A percentile compares a stretch with the other conserved stretches of the same genome.
phyloP scores from a whole-genome alignment of 2,797 vertebrate genomes.

The Centroberyx gerrardi region DNA sequence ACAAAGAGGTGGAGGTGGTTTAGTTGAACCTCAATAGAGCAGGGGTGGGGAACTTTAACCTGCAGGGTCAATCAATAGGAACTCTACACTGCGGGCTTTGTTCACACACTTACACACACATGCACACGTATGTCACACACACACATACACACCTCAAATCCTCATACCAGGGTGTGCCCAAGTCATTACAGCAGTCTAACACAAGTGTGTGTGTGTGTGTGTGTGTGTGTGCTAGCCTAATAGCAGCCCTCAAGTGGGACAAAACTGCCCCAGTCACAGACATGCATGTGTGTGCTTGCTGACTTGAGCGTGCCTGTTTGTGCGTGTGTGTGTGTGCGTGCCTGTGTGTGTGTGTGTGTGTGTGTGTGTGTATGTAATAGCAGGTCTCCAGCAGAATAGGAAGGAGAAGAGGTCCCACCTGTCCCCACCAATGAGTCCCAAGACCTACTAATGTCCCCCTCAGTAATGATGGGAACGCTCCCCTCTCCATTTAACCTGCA shows the following conservation, averaged over 20 bases:
- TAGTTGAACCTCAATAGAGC: constrained; percentile 50
- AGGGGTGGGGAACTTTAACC: constrained; percentile 75
- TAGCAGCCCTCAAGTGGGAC: constrained; percentile 42
- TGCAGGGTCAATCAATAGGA: constrained; percentile 67
- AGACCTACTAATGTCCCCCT: constrained; percentile 57
- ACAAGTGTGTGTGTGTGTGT: constrained; percentile 4
- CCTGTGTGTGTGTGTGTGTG: constrained; percentile 16
- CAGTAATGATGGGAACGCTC: constrained; percentile 73
- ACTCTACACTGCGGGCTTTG: constrained; percentile 74
- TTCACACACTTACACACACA: constrained; percentile 51
- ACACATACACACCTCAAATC: constrained; percentile 47
- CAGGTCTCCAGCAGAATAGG: constrained; percentile 65
- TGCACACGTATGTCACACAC: not conserved
- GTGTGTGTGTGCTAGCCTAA: constrained; percentile 31
- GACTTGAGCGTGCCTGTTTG: constrained; percentile 11
- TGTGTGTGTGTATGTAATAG: constrained; percentile 64
- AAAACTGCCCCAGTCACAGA: constrained; percentile 48
- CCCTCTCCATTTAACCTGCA: constrained; percentile 73
- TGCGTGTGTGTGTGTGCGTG: constrained; percentile 4
- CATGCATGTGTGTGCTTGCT: constrained; percentile 52
- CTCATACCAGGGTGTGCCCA: constrained; percentile 25
- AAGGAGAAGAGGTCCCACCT: constrained; percentile 54
- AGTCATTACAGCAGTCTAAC: constrained; percentile 41
- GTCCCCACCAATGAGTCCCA: constrained; percentile 38
- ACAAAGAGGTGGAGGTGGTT: constrained; percentile 63